Conservation (phyloP, 2,888 invertebrate species). For the Mechanitis messenoides region DNA sequence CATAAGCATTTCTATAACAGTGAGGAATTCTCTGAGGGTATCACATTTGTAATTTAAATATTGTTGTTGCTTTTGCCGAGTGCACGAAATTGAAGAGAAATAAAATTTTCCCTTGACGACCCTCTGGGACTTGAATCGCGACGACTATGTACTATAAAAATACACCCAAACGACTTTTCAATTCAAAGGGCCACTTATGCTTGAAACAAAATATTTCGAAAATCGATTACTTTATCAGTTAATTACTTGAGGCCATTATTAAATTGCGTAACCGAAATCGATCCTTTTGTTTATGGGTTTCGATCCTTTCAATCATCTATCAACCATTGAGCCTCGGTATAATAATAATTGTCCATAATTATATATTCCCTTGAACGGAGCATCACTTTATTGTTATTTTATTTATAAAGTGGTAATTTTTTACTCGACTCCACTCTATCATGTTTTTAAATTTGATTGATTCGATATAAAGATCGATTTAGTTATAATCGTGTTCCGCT, state of each 20-base stretch:
- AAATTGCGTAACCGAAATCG: slow-evolving; percentile 72
- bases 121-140: slow-evolving; percentile 51
- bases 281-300: slow-evolving; percentile 74
- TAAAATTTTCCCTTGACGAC: slow-evolving; percentile 61
- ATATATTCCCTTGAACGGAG: slow-evolving; percentile 73
- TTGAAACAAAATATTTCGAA: slow-evolving; percentile 37
- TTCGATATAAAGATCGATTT: slow-evolving; percentile 75
- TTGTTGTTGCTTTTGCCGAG: slow-evolving; percentile 72
- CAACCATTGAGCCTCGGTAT: slow-evolving; percentile 73
- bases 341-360: slow-evolving; percentile 77
- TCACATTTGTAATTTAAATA: slow-evolving; percentile 69
- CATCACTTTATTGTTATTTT: slow-evolving; percentile 77
- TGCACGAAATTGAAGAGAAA: slow-evolving; percentile 73
- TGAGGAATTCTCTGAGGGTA: slow-evolving; percentile 38
- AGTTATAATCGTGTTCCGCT: slow-evolving; percentile 68
- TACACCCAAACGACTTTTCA: slow-evolving; percentile 39
- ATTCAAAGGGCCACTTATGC: slow-evolving; percentile 35
- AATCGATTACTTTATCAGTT: slow-evolving; percentile 58
- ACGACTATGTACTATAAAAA: slow-evolving; percentile 46
- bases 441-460: slow-evolving; percentile 75
- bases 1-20: neutral
- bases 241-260: slow-evolving; percentile 69
- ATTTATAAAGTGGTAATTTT: slow-evolving; percentile 77
- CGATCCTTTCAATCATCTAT: slow-evolving; percentile 77
- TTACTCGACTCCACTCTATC: slow-evolving; percentile 69